Evolutionary conservation across 2,888 invertebrate species (phyloP), one percentile per base, ranked within the genome.

Genomic region (Oxytorus armatus): DNA sequence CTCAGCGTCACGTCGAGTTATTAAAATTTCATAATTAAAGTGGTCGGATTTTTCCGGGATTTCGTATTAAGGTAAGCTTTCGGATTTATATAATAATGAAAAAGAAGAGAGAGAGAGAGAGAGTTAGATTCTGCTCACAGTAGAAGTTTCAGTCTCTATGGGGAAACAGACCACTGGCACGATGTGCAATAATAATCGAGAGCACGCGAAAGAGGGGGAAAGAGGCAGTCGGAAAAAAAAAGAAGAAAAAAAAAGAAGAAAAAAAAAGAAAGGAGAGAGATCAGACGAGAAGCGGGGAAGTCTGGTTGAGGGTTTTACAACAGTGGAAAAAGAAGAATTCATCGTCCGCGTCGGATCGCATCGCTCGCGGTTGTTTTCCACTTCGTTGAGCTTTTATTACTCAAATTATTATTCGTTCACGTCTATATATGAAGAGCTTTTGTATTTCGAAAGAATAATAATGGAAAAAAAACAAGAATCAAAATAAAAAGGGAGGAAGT

Each of bases 331-430:
- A 51, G 49, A 63, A 69, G 33, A 76, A 53, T 23, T 69, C 36
- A 29, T 63, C 69, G 51, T 63, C 53, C 61, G 42, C 47, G 44
- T 47, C 36, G 59, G 42, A 77, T 70, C 63, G 42, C 69, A 36
- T 55, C 53, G 33, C 39, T 59, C 53, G 65, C 57, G 65, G 65
- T 70, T 79, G 55, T 75, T 75, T 59, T 65, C 70, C 75, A 61
- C 74, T 25, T 55, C 69, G 74, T 55, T 49, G 68, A 44, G 47
- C 25, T 57, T 74, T 74, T 74, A 74, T 69, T 74, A 79, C 47
- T 66, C 39, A 75, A 79, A 79, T 75, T 79, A 79, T 70, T 65
- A 79, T 65, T 75, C 70, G 69, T 69, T 57, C 74, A 33, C 21
- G 33, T 16, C 44, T 29, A 53, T 29, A 11, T 21, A 21, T 36